Percentiles rank a stretch among this genome's conserved stretches.
Conservation (phyloP, 2,888 invertebrate genomes). For the Thera obeliscata region DNA sequence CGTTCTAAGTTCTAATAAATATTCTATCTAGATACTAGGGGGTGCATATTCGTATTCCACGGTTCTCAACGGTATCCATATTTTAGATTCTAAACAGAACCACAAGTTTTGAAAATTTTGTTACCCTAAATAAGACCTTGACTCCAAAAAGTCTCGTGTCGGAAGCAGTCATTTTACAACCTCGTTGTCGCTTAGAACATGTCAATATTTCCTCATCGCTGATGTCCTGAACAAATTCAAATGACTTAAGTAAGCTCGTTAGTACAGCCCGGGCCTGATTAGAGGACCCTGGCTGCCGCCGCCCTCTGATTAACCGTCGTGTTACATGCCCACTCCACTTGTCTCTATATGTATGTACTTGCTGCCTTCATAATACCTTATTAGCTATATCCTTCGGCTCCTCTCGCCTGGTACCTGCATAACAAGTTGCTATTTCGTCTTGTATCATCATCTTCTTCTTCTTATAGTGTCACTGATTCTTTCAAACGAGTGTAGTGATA, state of each 20-base stretch:
- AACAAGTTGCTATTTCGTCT: too few relatives aligned
- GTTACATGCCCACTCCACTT: constrained; percentile 18
- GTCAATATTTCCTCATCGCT: constrained; percentile 13
- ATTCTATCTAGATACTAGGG: constrained; percentile 6
- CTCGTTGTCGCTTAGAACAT: not conserved
- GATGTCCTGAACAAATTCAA: constrained; percentile 40
- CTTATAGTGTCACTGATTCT: too few relatives aligned
- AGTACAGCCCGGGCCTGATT: constrained; percentile 36
- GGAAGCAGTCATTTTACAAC: not conserved
- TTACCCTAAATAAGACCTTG: too few relatives aligned
- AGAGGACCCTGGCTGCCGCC: constrained; percentile 26
- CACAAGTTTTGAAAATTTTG: not conserved
- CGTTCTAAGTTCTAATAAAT: constrained; percentile 14
- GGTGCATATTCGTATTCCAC: not conserved
- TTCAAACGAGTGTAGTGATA: too few relatives aligned
- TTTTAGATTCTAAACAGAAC: not conserved
- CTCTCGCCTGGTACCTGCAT: too few relatives aligned
- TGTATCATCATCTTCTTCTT: too few relatives aligned
- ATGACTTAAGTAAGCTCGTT: constrained; percentile 36
- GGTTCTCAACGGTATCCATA: not conserved
- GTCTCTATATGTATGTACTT: not conserved
- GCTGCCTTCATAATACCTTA: not conserved
- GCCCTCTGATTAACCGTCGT: constrained; percentile 38
- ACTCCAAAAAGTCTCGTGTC: too few relatives aligned
- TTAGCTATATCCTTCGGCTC: too few relatives aligned